Evolutionary conservation across 2,113 vertebrate genomes (phyloP).

Genomic region (Mesembrinibis cayennensis): DNA sequence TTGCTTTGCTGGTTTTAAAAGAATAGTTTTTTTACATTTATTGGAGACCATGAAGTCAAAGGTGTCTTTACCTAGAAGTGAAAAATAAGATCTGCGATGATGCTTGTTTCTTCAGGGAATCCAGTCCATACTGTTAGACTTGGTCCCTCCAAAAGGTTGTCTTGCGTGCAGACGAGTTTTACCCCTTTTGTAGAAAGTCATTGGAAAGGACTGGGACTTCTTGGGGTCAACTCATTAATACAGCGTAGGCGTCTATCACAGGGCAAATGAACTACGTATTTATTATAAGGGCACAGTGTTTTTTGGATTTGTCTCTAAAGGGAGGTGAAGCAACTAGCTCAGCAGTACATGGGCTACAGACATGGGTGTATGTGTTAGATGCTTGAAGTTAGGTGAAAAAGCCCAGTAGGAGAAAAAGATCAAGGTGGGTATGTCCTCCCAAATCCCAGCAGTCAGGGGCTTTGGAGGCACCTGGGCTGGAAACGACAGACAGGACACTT

Average conservation of each 20-base stretch:
- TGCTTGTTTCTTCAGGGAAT: neutral
- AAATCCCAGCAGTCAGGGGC: neutral
- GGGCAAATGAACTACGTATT: neutral
- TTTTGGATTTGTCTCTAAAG: neutral
- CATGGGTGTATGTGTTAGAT: fast-evolving
- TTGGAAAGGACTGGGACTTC: neutral
- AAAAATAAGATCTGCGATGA: neutral
- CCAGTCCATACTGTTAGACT: neutral
- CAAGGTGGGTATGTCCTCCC: neutral
- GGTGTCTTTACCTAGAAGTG: neutral
- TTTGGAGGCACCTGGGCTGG: neutral
- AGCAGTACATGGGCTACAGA: fast-evolving
- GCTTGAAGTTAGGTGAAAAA: neutral
- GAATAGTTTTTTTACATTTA: neutral
- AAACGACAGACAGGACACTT: neutral
- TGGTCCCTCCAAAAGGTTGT: neutral
- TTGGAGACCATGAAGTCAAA: neutral
- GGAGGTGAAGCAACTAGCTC: neutral
- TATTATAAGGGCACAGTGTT: fast-evolving
- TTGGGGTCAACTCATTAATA: neutral
- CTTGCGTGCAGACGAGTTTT: neutral
- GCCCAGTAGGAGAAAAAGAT: neutral
- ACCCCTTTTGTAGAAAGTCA: neutral
- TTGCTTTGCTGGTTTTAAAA: neutral
- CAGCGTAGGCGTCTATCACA: fast-evolving